Evolutionary conservation across 2,113 vertebrate genomes (phyloP).

Genomic region (Rhinogobius similis): DNA sequence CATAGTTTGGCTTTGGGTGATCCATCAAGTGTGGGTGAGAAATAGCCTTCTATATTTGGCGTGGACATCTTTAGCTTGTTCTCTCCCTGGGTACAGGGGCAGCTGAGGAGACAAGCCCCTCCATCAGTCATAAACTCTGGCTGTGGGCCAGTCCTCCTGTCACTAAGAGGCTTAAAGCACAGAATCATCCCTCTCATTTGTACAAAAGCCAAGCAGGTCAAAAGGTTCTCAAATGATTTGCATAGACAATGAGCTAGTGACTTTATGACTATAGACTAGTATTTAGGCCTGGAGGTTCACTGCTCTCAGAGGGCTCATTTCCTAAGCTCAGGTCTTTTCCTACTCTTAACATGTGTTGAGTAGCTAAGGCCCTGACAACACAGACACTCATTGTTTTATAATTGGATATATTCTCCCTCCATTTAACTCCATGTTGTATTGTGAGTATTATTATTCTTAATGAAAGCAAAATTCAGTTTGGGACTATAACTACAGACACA

Average conservation of each 20-base stretch:
- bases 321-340: constrained; percentile 24
- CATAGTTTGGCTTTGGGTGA: constrained; percentile 88
- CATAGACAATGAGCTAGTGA: constrained; percentile 86
- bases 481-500: no score
- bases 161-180: constrained; percentile 91
- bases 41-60: constrained; percentile 95
- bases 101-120: constrained; percentile 89
- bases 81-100: constrained; percentile 75
- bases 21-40: constrained; percentile 90
- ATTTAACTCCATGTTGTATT: not conserved
- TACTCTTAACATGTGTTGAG: constrained; percentile 14
- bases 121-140: constrained; percentile 88
- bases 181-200: constrained; percentile 90
- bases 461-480: not conserved
- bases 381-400: constrained; percentile 3
- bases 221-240: constrained; percentile 95
- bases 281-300: constrained; percentile 21
- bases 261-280: constrained; percentile 67
- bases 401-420: constrained; percentile 6
- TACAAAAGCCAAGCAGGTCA: constrained; percentile 92
- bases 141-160: constrained; percentile 87
- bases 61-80: constrained; percentile 67
- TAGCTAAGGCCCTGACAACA: constrained; percentile 11
- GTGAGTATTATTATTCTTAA: not conserved
- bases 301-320: constrained; percentile 18